Evolutionary conservation across 92 coral and sea anemone genomes (phyloP), one percentile per base, ranked within the genome.

Genomic region (Heliopora coerulea): DNA sequence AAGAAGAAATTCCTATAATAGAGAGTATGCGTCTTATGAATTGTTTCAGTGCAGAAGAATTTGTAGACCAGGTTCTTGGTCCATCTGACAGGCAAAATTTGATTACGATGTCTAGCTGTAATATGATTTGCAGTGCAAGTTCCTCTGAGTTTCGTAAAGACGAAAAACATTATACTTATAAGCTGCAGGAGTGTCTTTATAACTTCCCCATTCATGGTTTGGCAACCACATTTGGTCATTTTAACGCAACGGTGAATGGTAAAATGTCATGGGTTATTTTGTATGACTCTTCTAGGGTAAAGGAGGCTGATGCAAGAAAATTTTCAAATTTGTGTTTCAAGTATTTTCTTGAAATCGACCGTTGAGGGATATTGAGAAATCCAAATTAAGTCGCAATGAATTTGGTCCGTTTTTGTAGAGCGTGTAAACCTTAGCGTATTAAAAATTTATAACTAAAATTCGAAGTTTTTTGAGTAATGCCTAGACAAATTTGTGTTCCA

Each of bases 211-310:
- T 1, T 20, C 73, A 66, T 31, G 57, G 33, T 31, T 21, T 66
- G n/a, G 25, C 39, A 25, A 1, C 25, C 27, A 41, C 58, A 21
- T 66, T 66, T 26, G 17, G 13, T 7, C 73, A 66, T 66, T 46
- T 23, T 44, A 66, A 41, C 57, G 32, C 26, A 30, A 66, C 73
- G 14, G 33, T 66, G 11, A 66, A 66, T 44, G 73, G 73, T 25
- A 66, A 46, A 41, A 66, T 66, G 73, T 41, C 57, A 6, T 66
- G 73, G 73, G 35, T 41, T 41, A 66, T 66, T 66, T 12, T 12
- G 10, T 23, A 41, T 27, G 56, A 66, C 24, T n/a, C 20, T 66
- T n/a, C 73, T 17, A 65, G 34, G 27, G 56, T 66, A 1, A 19
- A 41, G 2, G 44, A 9, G 21, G 52, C 10, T 6, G 20, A 66